Percentiles rank a stretch among this genome's conserved stretches.
phyloP scores from a whole-genome alignment of 2,113 vertebrate genomes.

The Chionis minor region DNA sequence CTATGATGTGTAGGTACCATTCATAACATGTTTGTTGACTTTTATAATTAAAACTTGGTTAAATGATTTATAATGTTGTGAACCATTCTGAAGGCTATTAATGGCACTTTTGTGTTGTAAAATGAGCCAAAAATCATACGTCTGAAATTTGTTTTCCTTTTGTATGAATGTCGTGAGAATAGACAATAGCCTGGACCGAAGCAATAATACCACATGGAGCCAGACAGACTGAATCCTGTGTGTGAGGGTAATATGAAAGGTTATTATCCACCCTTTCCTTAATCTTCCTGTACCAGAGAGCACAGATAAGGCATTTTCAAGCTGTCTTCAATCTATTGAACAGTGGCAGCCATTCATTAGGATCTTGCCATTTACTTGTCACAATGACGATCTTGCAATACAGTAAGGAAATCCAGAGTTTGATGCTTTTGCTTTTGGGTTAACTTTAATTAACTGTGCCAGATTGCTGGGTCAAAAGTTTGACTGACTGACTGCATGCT shows the following conservation, averaged over 20 bases:
- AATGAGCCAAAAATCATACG: not conserved
- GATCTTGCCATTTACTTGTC: slow-evolving; percentile 35
- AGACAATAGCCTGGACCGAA: slow-evolving; percentile 20
- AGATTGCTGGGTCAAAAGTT: slow-evolving; percentile 38
- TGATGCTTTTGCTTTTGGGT: slow-evolving; percentile 9
- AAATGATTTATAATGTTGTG: not conserved
- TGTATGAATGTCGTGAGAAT: not conserved
- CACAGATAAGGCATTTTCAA: slow-evolving; percentile 2
- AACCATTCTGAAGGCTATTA: not conserved
- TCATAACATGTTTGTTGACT: not conserved
- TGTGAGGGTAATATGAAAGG: slow-evolving; percentile 29
- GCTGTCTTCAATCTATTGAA: not conserved
- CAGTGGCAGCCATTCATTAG: slow-evolving; percentile 43
- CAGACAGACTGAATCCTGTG: slow-evolving; percentile 43
- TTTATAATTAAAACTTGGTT: not conserved
- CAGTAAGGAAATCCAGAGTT: not conserved
- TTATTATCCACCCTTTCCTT: slow-evolving; percentile 47
- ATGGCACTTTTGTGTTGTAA: not conserved
- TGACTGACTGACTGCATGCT: not conserved
- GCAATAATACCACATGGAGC: slow-evolving; percentile 9
- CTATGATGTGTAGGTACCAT: not conserved
- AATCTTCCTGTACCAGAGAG: slow-evolving; percentile 14
- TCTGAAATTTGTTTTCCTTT: not conserved
- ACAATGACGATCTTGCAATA: slow-evolving; percentile 8
- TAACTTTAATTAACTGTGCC: slow-evolving; percentile 49